Conservation (phyloP, 1,140 invertebrate species). For the Drosophila nigromelanica region DNA sequence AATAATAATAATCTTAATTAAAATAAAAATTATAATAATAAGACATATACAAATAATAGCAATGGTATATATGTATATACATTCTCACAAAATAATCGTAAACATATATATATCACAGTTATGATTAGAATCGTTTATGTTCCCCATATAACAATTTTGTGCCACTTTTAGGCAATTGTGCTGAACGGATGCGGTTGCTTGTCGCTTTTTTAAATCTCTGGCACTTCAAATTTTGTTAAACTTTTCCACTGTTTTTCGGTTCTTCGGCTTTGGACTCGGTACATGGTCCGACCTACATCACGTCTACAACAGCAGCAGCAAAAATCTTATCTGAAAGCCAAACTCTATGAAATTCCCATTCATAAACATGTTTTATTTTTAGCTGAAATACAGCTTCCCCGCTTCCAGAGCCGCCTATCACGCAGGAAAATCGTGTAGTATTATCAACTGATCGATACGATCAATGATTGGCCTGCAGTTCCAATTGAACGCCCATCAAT, state of each 20-base stretch:
- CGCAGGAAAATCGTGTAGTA: slow-evolving; percentile 55
- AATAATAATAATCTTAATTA: too few species aligned
- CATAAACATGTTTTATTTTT: slow-evolving; percentile 48
- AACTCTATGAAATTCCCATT: slow-evolving; percentile 40
- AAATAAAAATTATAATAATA: too few species aligned
- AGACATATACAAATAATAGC: too few species aligned
- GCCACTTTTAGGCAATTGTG: background rate
- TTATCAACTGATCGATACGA: slow-evolving; percentile 41
- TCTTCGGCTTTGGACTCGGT: slow-evolving; percentile 21
- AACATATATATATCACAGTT: slow-evolving; percentile 21
- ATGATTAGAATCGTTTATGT: slow-evolving; percentile 27
- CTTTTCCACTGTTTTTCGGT: slow-evolving; percentile 54
- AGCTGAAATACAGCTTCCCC: slow-evolving; percentile 30
- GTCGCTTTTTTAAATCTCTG: slow-evolving; percentile 27
- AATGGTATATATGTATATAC: too few species aligned
- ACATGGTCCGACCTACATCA: slow-evolving; percentile 55
- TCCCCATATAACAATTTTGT: slow-evolving; percentile 11
- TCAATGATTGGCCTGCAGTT: too few species aligned
- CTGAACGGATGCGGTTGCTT: slow-evolving; percentile 21
- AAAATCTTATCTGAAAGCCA: slow-evolving; percentile 48
- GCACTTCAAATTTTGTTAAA: slow-evolving; percentile 41
- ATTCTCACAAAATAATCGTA: background rate
- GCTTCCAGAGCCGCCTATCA: slow-evolving; percentile 23
- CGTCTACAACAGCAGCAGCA: slow-evolving; percentile 15
- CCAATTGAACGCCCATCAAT: slow-evolving; percentile 18